A percentile compares a stretch with the other conserved stretches of the same genome.
phyloP scores from a whole-genome alignment of 2,888 invertebrate genomes.

The Hydropsyche betteni region DNA sequence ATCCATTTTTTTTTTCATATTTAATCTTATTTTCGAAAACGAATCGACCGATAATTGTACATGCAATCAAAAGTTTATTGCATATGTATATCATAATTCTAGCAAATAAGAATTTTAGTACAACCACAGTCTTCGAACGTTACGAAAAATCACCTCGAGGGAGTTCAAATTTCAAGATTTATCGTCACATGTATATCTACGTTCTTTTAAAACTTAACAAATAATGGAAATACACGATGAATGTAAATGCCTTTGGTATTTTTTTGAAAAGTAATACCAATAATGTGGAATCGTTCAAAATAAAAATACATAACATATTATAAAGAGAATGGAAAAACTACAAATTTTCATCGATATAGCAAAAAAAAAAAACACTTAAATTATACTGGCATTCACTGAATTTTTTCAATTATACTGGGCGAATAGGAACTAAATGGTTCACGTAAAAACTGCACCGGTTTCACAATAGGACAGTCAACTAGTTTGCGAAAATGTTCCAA shows the following conservation, averaged over 20 bases:
- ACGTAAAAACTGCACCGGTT: no score
- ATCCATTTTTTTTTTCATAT: no score
- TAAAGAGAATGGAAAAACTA: constrained; percentile 1
- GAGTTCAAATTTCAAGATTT: neutral
- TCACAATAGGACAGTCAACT: no score
- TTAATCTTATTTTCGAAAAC: no score
- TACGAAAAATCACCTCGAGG: neutral
- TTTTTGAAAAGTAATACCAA: constrained; percentile 22
- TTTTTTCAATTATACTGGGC: no score
- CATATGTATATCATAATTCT: no score
- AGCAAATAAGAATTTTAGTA: neutral
- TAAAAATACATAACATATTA: neutral
- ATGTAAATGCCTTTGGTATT: constrained; percentile 19
- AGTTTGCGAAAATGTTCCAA: no score
- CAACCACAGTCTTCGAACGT: constrained; percentile 6
- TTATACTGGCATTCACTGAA: no score
- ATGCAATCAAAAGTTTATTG: no score
- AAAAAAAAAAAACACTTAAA: neutral
- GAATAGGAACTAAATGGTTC: no score
- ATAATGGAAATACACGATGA: neutral
- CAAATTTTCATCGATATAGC: constrained; percentile 21
- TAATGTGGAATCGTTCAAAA: constrained; percentile 2
- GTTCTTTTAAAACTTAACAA: constrained; percentile 6
- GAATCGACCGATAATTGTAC: no score
- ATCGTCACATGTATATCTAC: constrained; percentile 1